Conservation (phyloP, 23 tunicate genomes). For the Oikopleura albicans region DNA sequence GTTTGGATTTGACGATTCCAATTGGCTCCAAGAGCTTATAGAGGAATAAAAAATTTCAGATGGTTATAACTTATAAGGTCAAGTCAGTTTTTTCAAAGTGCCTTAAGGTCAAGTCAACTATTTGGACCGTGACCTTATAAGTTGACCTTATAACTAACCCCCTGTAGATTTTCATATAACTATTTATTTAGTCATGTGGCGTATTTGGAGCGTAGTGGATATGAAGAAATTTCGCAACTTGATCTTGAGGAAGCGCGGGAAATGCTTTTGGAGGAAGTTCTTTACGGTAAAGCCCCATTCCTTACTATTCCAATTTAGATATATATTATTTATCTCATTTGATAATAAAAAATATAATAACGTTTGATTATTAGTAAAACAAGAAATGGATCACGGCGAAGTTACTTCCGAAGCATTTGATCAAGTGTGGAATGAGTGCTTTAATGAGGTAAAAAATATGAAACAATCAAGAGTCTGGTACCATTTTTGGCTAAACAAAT, state of each 20-base stretch:
- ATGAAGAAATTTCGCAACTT: slow-evolving; percentile 26
- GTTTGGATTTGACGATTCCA: too few relatives aligned
- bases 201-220: slow-evolving; percentile 37
- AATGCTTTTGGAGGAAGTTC: background rate
- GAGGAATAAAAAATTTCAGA: too few relatives aligned
- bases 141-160: too few relatives aligned
- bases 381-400: slow-evolving; percentile 76
- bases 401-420: slow-evolving; percentile 41
- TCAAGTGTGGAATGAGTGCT: slow-evolving; percentile 86
- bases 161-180: too few relatives aligned
- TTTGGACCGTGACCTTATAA: too few relatives aligned
- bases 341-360: background rate
- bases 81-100: too few relatives aligned
- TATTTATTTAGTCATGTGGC: background rate
- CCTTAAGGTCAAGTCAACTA: too few relatives aligned
- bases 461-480: too few relatives aligned
- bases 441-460: slow-evolving; percentile 50
- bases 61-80: too few relatives aligned
- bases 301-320: background rate
- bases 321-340: background rate
- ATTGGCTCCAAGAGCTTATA: too few relatives aligned
- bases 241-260: slow-evolving; percentile 33
- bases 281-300: background rate
- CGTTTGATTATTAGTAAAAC: slow-evolving; percentile 24
- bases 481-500: too few relatives aligned